Conservation (phyloP, 2,797 vertebrate genomes). For the Halcyon leucocephala region DNA sequence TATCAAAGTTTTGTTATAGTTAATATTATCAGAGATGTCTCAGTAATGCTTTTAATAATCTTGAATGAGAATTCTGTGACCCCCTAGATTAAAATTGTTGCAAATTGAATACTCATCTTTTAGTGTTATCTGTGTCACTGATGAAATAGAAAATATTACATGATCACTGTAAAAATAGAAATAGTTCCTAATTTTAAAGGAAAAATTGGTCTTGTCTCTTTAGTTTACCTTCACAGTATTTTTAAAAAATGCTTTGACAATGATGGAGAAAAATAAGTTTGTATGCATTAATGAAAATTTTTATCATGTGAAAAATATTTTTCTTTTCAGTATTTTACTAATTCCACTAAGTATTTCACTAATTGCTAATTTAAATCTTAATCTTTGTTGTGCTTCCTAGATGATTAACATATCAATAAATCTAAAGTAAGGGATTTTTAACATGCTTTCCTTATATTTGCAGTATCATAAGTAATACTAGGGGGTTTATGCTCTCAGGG, state of each 20-base stretch:
- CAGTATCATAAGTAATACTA: not conserved
- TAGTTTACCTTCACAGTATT: not conserved
- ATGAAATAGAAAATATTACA: not conserved
- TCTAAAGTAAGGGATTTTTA: not conserved
- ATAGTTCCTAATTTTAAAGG: not conserved
- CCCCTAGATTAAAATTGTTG: not conserved
- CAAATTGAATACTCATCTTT: not conserved
- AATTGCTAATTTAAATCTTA: not conserved
- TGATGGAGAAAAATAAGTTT: not conserved
- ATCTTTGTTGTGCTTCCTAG: not conserved
- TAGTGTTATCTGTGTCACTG: not conserved
- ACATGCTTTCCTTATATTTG: not conserved
- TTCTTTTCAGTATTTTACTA: not conserved
- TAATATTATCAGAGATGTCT: not conserved
- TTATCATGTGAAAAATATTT: fast-evolving
- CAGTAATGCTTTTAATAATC: not conserved
- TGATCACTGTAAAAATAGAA: not conserved
- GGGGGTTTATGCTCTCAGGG: not conserved
- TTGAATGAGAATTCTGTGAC: not conserved
- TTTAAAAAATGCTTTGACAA: not conserved
- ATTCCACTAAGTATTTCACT: not conserved
- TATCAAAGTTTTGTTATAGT: not conserved
- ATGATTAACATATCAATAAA: not conserved
- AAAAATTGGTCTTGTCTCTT: not conserved
- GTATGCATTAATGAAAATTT: not conserved